Evolutionary conservation across 2,113 vertebrate species (phyloP).

Genomic region (Psittacus erithacus): DNA sequence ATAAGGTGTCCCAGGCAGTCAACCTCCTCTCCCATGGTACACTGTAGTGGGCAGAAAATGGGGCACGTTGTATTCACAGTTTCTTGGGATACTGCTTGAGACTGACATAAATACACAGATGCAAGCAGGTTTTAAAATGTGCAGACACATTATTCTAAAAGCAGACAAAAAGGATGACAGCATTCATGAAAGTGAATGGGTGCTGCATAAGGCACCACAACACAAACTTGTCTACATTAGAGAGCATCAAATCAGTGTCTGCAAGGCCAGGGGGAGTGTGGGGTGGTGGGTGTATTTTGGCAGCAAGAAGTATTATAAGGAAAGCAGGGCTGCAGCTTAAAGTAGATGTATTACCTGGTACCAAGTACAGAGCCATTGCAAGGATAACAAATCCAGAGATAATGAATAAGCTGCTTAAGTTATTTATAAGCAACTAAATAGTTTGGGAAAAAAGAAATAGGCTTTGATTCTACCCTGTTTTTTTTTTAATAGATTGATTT

Average conservation of each 20-base stretch:
- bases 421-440: slow-evolving; percentile 15
- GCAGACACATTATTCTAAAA: background rate
- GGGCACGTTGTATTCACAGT: background rate
- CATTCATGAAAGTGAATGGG: background rate
- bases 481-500: background rate
- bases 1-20: background rate
- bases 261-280: background rate
- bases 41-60: background rate
- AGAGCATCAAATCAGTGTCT: background rate
- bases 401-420: slow-evolving; percentile 6
- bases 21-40: background rate
- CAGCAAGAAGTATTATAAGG: background rate
- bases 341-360: background rate
- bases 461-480: background rate
- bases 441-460: background rate
- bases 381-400: slow-evolving; percentile 52
- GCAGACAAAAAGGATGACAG: background rate
- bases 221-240: background rate
- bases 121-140: background rate
- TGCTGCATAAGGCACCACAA: background rate
- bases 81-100: background rate
- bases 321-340: background rate
- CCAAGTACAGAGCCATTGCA: background rate
- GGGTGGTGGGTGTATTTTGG: background rate
- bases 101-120: background rate